Evolutionary conservation across 2,113 vertebrate species (phyloP), one percentile per base, ranked within the genome.

Genomic region (Sisor rabdophorus): DNA sequence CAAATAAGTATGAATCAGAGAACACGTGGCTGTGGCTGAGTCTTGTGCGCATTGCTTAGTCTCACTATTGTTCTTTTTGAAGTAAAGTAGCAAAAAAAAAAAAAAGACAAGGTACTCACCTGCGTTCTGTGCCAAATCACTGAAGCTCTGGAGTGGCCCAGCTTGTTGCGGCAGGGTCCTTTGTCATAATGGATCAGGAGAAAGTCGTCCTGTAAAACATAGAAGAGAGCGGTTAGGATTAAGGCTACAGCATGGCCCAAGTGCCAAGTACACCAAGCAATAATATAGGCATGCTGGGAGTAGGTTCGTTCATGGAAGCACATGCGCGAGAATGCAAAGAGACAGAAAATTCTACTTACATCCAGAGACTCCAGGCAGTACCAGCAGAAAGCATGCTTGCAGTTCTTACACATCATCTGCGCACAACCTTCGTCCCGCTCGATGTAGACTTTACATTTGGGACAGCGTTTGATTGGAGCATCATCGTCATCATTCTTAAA

Each of bases 41-140:
- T 67, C 65, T 68, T 20, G 61, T 68, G 74, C 48, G 36, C 19
- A 22, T 44, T 11, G 26, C 76, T 56, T 20, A 40, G 54, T 64
- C 75, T 30, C 22, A 47, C 53, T 28, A 26, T 26, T 13, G 13
- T 40, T 12, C 11, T 56, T n/a, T 47, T 73, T 17, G 63, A 55
- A 15, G 9, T 36, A 61, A 74, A 58, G 32, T 12, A 26, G 9
- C 24, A 54, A 58, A 59, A 52, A 55, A 55, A 61, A 58, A 11
- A 47, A 48, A 10, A 10, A 17, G 4, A 26, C 10, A 52, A 32
- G 30, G 58, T 28, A 77, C 90, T 87, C 84, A 98, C 97, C 94
- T 99, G 97, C 53, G 97, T 98, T 92, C 97, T 95, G 90, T 99
- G 97, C 97, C 97, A 99, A 91, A 99, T 98, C 80, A 99, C 97